These are phyloP conservation scores for Hippasteria phrygiana DNA, from an alignment of 53 echinoderm and acorn worm genomes.

Conservation along the genomic window DNA sequence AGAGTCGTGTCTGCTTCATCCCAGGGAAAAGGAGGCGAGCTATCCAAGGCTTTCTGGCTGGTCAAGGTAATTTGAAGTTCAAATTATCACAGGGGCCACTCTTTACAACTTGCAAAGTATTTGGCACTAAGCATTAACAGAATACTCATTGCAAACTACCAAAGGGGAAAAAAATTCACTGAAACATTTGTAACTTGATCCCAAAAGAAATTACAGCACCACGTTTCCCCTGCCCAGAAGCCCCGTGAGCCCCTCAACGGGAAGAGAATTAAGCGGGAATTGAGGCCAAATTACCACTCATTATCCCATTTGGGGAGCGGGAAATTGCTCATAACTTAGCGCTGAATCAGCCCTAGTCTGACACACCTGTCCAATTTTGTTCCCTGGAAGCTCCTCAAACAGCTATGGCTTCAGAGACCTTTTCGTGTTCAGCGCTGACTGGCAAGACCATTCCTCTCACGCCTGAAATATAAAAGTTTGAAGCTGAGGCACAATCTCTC, in stretches of 20 bases:
- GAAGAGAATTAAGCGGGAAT: conserved; percentile 70
- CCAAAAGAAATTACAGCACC: conserved; percentile 46
- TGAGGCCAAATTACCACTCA: conserved; percentile 62
- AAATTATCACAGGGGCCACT: not conserved
- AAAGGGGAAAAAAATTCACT: not conserved
- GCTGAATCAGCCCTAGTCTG: conserved; percentile 53
- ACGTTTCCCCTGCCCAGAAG: conserved; percentile 1
- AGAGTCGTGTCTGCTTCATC: conserved; percentile 46
- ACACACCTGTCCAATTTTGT: conserved; percentile 52
- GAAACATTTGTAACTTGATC: conserved; percentile 30
- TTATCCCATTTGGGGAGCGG: conserved; percentile 59
- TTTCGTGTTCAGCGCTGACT: too few species aligned
- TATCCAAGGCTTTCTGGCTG: conserved; percentile 41
- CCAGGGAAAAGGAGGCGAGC: conserved; percentile 34
- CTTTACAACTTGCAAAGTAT: too few species aligned
- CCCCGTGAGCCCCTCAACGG: conserved; percentile 42
- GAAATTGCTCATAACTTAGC: conserved; percentile 60
- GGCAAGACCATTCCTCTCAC: not conserved
- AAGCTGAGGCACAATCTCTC: not conserved
- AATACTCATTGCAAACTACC: not conserved
- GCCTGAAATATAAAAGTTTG: not conserved
- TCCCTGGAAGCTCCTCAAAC: not conserved
- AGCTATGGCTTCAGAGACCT: not conserved
- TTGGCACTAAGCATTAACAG: too few species aligned
- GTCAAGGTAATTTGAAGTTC: conserved; percentile 27